A percentile compares a stretch with the other conserved stretches of the same genome.
Evolutionary conservation across 2,888 invertebrate genomes (phyloP).

Genomic region (Noctua fimbriata): DNA sequence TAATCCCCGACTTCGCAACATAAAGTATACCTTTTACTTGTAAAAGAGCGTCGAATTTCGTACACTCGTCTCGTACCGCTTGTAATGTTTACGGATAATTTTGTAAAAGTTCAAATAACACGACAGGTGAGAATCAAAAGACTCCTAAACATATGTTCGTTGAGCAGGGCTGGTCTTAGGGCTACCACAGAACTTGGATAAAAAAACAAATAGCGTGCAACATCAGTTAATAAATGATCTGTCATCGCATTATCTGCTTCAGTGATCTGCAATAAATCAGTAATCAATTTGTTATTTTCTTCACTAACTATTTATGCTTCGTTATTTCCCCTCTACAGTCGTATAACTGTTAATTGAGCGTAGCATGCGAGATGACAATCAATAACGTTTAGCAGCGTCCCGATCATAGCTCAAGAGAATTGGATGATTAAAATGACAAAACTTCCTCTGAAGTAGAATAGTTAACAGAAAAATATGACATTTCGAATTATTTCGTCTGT

Average conservation of each 20-base stretch:
- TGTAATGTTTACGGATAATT: constrained; percentile 49
- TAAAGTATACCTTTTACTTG: constrained; percentile 36
- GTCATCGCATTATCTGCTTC: constrained; percentile 38
- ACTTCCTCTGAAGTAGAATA: too few relatives aligned
- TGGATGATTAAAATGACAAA: background rate
- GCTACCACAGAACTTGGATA: constrained; percentile 14
- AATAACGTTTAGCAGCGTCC: background rate
- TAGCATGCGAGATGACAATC: constrained; percentile 27
- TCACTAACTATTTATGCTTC: constrained; percentile 26
- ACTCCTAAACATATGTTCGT: constrained; percentile 47
- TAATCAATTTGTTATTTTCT: constrained; percentile 45
- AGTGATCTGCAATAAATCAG: constrained; percentile 30
- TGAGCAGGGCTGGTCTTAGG: constrained; percentile 31
- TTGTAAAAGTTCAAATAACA: constrained; percentile 59
- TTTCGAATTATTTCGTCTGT: background rate
- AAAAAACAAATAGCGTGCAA: constrained; percentile 24
- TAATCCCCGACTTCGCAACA: constrained; percentile 19
- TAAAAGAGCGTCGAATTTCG: constrained; percentile 27
- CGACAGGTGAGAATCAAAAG: constrained; percentile 49
- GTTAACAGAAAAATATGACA: background rate
- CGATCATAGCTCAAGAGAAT: background rate
- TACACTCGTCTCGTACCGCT: constrained; percentile 20
- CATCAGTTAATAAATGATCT: constrained; percentile 24
- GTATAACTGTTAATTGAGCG: constrained; percentile 24
- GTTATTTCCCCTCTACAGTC: constrained; percentile 13